Evolutionary conservation across 2,113 vertebrate genomes (phyloP).

Genomic region (Entomyzon cyanotis): DNA sequence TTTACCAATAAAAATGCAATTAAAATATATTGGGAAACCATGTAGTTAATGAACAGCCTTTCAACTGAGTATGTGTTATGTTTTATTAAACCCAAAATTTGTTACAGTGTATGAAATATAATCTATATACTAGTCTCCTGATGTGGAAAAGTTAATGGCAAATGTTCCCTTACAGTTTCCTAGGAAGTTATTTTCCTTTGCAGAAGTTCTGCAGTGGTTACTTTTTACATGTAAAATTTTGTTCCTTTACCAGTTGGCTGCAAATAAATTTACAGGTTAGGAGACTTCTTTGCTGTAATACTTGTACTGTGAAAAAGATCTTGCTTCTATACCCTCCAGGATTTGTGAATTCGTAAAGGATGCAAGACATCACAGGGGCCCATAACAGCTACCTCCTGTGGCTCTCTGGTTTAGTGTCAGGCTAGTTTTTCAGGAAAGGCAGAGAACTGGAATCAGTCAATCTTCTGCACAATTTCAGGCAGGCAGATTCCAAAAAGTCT

Average conservation of each 20-base stretch:
- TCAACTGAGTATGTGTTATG: neutral
- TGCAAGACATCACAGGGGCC: neutral
- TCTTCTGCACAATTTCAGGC: neutral
- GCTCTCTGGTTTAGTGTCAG: neutral
- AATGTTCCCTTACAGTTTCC: neutral
- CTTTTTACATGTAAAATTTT: neutral
- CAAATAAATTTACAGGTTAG: neutral
- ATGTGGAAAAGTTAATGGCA: neutral
- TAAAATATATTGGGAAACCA: slow-evolving; percentile 15
- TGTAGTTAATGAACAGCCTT: neutral
- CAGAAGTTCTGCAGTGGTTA: neutral
- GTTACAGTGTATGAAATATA: neutral
- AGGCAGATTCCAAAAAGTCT: neutral
- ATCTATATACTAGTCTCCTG: neutral
- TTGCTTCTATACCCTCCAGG: neutral
- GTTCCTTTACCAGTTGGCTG: neutral
- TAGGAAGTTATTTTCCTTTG: neutral
- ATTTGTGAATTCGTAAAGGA: neutral
- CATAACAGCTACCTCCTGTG: neutral
- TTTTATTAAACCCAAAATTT: slow-evolving; percentile 23
- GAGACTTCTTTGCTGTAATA: neutral
- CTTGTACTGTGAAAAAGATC: neutral
- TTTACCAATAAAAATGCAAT: slow-evolving; percentile 26
- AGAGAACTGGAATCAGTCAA: neutral
- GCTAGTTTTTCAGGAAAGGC: neutral